Conservation (phyloP, 2,113 vertebrate genomes). For the Burhinus oedicnemus region DNA sequence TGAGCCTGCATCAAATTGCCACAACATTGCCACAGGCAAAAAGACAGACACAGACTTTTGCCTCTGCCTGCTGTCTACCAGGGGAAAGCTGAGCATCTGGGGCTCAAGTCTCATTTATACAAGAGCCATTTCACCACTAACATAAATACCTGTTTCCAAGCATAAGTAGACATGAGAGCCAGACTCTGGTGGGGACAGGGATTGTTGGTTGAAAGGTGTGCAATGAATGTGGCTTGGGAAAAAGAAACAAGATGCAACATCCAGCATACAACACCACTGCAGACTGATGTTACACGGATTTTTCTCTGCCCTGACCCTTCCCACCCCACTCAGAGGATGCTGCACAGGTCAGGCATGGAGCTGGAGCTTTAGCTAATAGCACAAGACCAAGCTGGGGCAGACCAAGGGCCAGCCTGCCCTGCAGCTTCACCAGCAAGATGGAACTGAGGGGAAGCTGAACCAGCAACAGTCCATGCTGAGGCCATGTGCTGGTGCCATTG, state of each 20-base stretch:
- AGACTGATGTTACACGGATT: fast-evolving
- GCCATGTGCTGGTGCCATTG: not conserved
- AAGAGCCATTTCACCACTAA: not conserved
- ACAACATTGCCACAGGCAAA: fast-evolving
- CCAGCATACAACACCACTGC: not conserved
- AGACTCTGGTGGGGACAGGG: not conserved
- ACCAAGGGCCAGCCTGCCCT: not conserved
- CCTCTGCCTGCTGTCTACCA: not conserved
- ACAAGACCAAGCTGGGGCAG: not conserved
- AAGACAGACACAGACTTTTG: not conserved
- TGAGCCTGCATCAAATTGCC: fast-evolving
- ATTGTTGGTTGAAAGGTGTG: not conserved
- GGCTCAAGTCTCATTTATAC: not conserved
- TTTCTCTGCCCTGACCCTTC: not conserved
- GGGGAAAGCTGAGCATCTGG: not conserved
- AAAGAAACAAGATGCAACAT: not conserved
- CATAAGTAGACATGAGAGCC: not conserved
- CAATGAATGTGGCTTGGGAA: not conserved
- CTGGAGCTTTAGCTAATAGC: not conserved
- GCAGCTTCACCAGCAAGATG: not conserved
- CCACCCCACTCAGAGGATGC: not conserved
- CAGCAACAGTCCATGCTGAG: not conserved
- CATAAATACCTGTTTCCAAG: not conserved
- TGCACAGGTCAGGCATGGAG: not conserved
- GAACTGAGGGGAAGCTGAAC: not conserved